phyloP scores from a whole-genome alignment of 2,797 vertebrate genomes.

The Xiphorhynchus erythropygius region DNA sequence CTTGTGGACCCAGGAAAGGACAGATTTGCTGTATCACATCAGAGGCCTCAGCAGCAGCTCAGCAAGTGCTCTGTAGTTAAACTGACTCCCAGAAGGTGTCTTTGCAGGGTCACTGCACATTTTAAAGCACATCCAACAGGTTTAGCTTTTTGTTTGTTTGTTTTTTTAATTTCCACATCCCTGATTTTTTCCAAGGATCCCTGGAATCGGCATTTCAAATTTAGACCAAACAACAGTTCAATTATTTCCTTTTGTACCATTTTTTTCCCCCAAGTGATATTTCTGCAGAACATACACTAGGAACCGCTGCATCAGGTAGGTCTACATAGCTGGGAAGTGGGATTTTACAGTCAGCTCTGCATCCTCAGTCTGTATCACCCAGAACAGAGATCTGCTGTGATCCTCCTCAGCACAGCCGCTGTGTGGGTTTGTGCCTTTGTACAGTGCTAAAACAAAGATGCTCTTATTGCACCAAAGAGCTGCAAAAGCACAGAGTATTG shows the following conservation, averaged over 20 bases:
- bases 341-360: not conserved
- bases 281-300: not conserved
- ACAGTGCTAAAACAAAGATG: not conserved
- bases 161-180: not conserved
- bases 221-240: not conserved
- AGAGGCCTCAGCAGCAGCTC: not conserved
- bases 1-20: not conserved
- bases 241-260: not conserved
- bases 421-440: not conserved
- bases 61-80: not conserved
- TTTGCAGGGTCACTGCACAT: not conserved
- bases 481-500: not conserved
- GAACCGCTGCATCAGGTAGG: not conserved
- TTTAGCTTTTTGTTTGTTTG: accelerated
- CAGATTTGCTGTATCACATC: not conserved
- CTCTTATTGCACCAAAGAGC: not conserved
- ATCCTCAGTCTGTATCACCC: not conserved
- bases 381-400: accelerated
- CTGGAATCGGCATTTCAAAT: not conserved
- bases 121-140: not conserved
- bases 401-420: not conserved
- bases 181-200: not conserved
- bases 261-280: not conserved
- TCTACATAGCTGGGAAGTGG: not conserved
- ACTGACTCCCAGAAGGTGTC: not conserved